Percentiles rank a stretch among this genome's conserved stretches.
Evolutionary conservation across 2,888 invertebrate species (phyloP).

Genomic region (Archips crataeganus): DNA sequence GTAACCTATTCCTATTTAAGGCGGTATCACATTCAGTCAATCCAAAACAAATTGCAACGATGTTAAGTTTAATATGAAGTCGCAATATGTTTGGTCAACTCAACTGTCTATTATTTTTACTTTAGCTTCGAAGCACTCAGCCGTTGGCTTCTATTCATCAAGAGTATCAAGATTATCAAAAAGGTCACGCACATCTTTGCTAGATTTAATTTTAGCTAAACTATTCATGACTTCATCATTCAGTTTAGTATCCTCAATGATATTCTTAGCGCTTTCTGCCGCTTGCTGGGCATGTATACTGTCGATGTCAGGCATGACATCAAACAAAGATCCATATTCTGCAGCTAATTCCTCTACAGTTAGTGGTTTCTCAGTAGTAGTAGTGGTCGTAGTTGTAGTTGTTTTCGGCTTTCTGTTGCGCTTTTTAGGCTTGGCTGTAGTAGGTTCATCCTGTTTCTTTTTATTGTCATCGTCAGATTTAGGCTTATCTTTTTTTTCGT

Average conservation of each 20-base stretch:
- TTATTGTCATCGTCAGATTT: background rate
- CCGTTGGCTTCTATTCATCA: conserved; percentile 35
- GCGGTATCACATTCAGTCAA: conserved; percentile 34
- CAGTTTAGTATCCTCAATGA: conserved; percentile 58
- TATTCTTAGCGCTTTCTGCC: conserved; percentile 52
- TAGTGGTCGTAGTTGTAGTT: conserved; percentile 26
- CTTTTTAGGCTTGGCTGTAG: conserved; percentile 20
- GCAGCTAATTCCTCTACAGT: conserved; percentile 28
- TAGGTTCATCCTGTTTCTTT: background rate
- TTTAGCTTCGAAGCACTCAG: background rate
- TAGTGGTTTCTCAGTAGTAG: conserved; percentile 29
- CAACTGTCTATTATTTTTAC: background rate
- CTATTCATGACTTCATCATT: conserved; percentile 45
- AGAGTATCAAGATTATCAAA: conserved; percentile 52
- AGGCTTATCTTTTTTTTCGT: background rate
- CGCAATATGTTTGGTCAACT: conserved; percentile 2
- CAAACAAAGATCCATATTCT: conserved; percentile 41
- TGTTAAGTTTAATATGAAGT: background rate
- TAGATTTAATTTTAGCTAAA: conserved; percentile 9
- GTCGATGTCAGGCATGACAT: conserved; percentile 28
- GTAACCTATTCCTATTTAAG: conserved; percentile 20
- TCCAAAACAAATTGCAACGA: conserved; percentile 1
- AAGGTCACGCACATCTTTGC: conserved; percentile 44
- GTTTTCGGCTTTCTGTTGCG: conserved; percentile 13
- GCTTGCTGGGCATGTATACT: conserved; percentile 48